Percentiles rank a stretch among this genome's conserved stretches.
These are phyloP conservation scores for Mylabris sibirica DNA, from an alignment of 2,888 invertebrate genomes.

Conservation along the genomic window DNA sequence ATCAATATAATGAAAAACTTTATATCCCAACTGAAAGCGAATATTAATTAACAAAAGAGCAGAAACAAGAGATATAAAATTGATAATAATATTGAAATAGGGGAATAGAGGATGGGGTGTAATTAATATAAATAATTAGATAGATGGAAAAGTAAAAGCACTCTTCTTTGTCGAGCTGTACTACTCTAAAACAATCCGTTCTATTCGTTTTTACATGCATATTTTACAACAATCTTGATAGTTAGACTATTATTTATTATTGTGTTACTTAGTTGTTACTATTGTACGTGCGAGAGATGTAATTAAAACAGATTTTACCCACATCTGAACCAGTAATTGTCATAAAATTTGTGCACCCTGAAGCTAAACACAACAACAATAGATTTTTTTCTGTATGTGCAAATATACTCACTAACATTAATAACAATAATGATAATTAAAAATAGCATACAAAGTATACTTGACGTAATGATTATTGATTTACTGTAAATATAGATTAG, in stretches of 20 bases:
- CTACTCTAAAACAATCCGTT: conserved; percentile 2
- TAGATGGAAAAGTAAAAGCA: neutral
- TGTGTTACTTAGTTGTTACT: conserved; percentile 23
- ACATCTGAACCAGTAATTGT: conserved; percentile 21
- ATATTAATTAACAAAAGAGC: conserved; percentile 31
- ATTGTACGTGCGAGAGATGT: conserved; percentile 24
- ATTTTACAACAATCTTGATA: conserved; percentile 23
- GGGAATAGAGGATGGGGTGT: neutral
- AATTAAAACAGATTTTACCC: conserved; percentile 31
- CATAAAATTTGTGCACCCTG: conserved; percentile 3
- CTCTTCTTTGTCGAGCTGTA: neutral
- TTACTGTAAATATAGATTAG: conserved; percentile 8
- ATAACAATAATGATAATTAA: neutral
- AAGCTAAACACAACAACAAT: conserved; percentile 7
- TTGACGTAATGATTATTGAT: conserved; percentile 13
- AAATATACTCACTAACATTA: neutral
- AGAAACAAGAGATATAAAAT: neutral
- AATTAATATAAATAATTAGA: neutral
- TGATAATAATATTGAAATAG: neutral
- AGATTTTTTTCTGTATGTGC: too few species aligned
- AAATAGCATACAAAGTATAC: neutral
- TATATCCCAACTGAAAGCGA: conserved; percentile 34
- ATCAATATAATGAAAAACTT: conserved; percentile 35
- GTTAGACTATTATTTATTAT: conserved; percentile 27
- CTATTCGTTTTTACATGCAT: conserved; percentile 17